Evolutionary conservation across 2,888 invertebrate genomes (phyloP), one percentile per base, ranked within the genome.

Genomic region (Eurytoma adleriae): DNA sequence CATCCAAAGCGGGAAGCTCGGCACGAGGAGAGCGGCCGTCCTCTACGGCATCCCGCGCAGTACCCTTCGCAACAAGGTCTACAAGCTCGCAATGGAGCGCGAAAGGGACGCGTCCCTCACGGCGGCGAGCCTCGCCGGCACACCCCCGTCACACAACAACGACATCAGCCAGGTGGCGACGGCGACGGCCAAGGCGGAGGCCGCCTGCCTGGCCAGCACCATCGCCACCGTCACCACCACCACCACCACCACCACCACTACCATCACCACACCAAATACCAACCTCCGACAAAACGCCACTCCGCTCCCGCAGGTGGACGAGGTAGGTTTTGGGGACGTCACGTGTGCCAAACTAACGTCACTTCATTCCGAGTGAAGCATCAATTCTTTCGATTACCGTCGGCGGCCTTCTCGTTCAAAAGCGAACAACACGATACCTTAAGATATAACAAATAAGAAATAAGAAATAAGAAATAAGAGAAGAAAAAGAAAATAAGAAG

Each of bases 21-120:
- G 98, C 84, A 98, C 98, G 7, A 93, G 98, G 66, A 93, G 98
- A 80, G 98, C 99, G 12, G 97, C 99, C 73, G 97, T 97, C 75
- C 95, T 98, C 86, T 99, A 99, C 91, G 98, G 98, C 86, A 98
- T 99, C 89, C 99, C 99, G 10, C 94, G 99, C 84, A 98, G 99
- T 84, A 99, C 98, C 40, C 94, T 99, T 71, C 94, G 99, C 83
- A 99, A 98, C 92, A 99, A 99, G 92, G 97, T 96, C 89, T 96
- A 96, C 93, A 97, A 97, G 91, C 92, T 96, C 88, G 93, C 94
- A 78, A 92, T 95, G 91, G 96, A 96, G 86, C 93, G 94, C 71
- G 94, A 94, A 88, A 93, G 94, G 85, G 95, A 95, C 88, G 93
- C 93, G 90, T 90, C 95, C 92, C 89, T 93, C 80, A 48, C 75